Percentiles rank a stretch among this genome's conserved stretches.
Evolutionary conservation across 1,140 invertebrate genomes (phyloP).

Genomic region (Zophobas morio): DNA sequence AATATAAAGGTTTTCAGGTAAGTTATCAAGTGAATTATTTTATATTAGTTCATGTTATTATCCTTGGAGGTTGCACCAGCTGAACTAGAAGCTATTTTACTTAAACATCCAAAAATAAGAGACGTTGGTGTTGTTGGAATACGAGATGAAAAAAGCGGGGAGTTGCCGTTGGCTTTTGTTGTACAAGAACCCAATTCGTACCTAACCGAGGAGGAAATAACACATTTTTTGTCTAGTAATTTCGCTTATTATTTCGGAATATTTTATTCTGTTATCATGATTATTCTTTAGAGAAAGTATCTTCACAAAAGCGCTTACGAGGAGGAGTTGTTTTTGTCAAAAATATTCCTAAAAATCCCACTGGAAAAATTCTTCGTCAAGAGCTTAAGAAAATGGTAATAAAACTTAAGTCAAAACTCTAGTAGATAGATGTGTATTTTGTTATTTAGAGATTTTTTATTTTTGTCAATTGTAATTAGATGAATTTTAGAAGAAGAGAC

Average conservation of each 20-base stretch:
- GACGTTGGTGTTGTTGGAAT: conserved; percentile 84
- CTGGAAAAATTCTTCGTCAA: conserved; percentile 83
- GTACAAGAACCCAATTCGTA: conserved; percentile 69
- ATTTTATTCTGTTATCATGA: not conserved
- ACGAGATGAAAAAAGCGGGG: conserved; percentile 76
- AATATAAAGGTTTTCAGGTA: conserved; percentile 85
- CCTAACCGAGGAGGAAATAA: conserved; percentile 69
- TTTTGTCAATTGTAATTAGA: no score
- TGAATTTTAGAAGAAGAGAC: no score
- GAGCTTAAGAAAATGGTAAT: not conserved
- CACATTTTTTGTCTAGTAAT: conserved; percentile 69
- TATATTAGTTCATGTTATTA: not conserved
- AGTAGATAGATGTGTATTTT: no score
- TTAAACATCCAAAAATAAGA: conserved; percentile 75
- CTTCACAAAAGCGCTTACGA: conserved; percentile 77
- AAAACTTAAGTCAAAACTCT: no score
- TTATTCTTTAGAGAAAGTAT: conserved; percentile 70
- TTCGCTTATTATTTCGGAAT: conserved; percentile 70
- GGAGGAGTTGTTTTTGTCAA: conserved; percentile 79
- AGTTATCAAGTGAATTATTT: not conserved
- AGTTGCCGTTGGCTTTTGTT: conserved; percentile 80
- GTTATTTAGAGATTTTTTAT: no score
- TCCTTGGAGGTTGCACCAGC: conserved; percentile 82
- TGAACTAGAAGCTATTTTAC: conserved; percentile 80
- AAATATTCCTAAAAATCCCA: conserved; percentile 80